Conservation (phyloP, 2,113 vertebrate genomes). For the Toxostoma redivivum region DNA sequence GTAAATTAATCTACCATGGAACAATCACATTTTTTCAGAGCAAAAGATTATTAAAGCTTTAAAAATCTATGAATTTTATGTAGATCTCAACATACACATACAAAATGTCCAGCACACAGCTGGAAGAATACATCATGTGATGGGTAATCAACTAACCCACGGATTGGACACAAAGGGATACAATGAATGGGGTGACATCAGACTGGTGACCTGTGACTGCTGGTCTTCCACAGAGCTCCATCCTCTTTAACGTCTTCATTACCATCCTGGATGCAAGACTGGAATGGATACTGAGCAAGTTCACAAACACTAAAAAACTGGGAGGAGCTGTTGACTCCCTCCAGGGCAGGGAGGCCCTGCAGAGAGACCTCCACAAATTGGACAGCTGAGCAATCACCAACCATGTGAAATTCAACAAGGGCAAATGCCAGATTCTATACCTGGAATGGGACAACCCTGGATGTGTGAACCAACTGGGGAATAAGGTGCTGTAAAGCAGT, state of each 20-base stretch:
- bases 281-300: not conserved
- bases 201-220: not conserved
- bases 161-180: not conserved
- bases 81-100: not conserved
- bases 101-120: not conserved
- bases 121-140: not conserved
- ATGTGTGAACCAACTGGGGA: rapidly evolving
- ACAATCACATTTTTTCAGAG: not conserved
- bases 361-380: not conserved
- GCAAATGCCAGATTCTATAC: rapidly evolving
- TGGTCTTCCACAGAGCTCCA: rapidly evolving
- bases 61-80: not conserved
- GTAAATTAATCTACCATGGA: not conserved
- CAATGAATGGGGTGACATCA: not conserved
- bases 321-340: not conserved
- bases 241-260: not conserved
- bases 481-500: not conserved
- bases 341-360: not conserved
- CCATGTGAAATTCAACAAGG: not conserved
- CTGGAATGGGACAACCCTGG: not conserved
- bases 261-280: rapidly evolving
- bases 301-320: not conserved
- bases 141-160: rapidly evolving
- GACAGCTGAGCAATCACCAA: not conserved
- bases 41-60: not conserved